Evolutionary conservation across 2,113 vertebrate species (phyloP), one percentile per base, ranked within the genome.

Genomic region (Pomatorhinus ruficollis): DNA sequence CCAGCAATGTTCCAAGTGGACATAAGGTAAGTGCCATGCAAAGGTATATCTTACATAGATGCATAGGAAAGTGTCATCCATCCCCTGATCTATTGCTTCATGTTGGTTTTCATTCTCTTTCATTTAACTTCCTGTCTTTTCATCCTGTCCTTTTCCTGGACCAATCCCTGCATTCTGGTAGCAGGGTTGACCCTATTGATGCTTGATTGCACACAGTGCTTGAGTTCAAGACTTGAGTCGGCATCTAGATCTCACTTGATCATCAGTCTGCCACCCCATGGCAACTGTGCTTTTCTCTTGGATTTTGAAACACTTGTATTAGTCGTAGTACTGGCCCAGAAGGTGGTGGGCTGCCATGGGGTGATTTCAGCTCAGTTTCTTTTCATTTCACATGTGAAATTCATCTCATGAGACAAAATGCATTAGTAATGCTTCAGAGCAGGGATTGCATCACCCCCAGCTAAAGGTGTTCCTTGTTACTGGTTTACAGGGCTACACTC

Each of bases 11-110:
- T 83, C 50, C 4, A 18, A 35, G 35, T 39, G 61, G 57, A 4
- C 21, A 1, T 23, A 17, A 66, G 31, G 7, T 17, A 47, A 59
- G 39, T 30, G 60, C 37, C 12, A 1, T 2, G 8, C 47, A 44
- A 30, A 78, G 22, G 23, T 53, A 17, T 24, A 16, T 40, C 47
- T 59, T 28, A 3, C 0, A 0, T 19, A 33, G 14, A 37, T 82
- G 8, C 49, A 10, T 39, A 40, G 70, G 50, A 54, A 50, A 63
- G 5, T 6, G 8, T 68, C 6, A 7, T 35, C 45, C 37, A 9
- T 57, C 45, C 79, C 49, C 75, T 75, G 30, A 35, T 71, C 31
- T 60, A 0, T 30, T 75, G 23, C 33, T 79, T 68, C 11, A 1
- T 10, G 10, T 45, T 88, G 52, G 7, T 39, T 82, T 77, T 65